Conservation (phyloP, 2,888 invertebrate species). For the Diloba caeruleocephala region DNA sequence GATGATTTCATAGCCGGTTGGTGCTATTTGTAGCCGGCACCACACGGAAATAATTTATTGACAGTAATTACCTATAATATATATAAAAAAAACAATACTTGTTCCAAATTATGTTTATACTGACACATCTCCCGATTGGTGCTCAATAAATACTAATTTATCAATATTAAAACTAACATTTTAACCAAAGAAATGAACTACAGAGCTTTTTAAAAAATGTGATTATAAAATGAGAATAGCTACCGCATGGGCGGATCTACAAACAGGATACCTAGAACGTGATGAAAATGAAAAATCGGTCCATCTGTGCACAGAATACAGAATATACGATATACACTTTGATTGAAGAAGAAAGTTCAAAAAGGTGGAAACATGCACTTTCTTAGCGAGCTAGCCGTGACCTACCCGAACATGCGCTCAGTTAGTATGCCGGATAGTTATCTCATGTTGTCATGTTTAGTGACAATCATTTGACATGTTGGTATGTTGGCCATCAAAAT, state of each 20-base stretch:
- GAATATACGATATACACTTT: slow-evolving; percentile 24
- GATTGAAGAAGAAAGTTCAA: slow-evolving; percentile 52
- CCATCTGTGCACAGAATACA: slow-evolving; percentile 17
- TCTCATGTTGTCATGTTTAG: slow-evolving; percentile 8
- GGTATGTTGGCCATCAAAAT: slow-evolving; percentile 5
- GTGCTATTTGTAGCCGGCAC: too few species aligned
- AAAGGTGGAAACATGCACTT: slow-evolving; percentile 38
- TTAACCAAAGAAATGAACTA: too few species aligned
- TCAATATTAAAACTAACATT: too few species aligned
- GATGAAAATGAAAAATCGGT: slow-evolving; percentile 43
- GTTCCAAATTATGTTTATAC: too few species aligned
- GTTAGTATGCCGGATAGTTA: slow-evolving; percentile 11
- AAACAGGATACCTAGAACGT: slow-evolving; percentile 40
- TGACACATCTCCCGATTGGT: too few species aligned
- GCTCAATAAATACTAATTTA: too few species aligned
- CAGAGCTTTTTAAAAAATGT: too few species aligned
- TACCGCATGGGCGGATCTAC: slow-evolving; percentile 20
- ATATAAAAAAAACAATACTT: too few species aligned
- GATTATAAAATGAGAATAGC: too few species aligned
- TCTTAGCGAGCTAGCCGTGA: slow-evolving; percentile 40
- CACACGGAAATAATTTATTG: too few species aligned
- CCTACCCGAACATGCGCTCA: slow-evolving; percentile 38
- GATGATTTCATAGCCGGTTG: too few species aligned
- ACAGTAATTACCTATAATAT: too few species aligned
- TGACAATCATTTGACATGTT: slow-evolving; percentile 12